A percentile compares a stretch with the other conserved stretches of the same genome.
phyloP scores from a whole-genome alignment of 2,888 invertebrate species.

The Lymantria dispar region DNA sequence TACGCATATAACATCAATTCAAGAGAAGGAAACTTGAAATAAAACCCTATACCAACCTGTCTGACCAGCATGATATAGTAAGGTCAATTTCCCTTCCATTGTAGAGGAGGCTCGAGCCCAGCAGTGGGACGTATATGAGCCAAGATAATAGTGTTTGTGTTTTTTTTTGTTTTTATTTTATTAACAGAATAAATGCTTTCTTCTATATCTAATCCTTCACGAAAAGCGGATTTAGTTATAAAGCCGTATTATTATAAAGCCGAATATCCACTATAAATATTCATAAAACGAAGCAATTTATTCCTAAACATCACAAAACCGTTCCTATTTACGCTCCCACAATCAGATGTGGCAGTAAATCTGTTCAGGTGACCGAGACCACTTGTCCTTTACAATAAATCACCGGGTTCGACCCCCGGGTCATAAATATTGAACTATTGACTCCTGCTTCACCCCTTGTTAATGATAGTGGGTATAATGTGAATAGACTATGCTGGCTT shows the following conservation, averaged over 20 bases:
- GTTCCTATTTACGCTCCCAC: slow-evolving; percentile 11
- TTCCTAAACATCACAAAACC: slow-evolving; percentile 2
- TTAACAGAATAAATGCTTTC: too few species aligned
- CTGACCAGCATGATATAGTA: too few species aligned
- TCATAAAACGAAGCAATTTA: background rate
- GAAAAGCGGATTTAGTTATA: background rate
- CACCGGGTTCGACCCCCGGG: slow-evolving; percentile 45
- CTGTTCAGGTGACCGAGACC: slow-evolving; percentile 59
- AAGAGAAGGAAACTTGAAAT: too few species aligned
- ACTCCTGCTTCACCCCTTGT: slow-evolving; percentile 47
- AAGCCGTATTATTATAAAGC: background rate
- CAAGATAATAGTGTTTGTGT: too few species aligned
- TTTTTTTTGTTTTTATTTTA: too few species aligned
- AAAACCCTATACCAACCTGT: too few species aligned
- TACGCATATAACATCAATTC: too few species aligned
- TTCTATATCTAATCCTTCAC: too few species aligned
- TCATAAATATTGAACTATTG: slow-evolving; percentile 74
- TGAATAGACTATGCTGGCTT: background rate
- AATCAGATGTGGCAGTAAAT: slow-evolving; percentile 46
- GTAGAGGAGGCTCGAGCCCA: too few species aligned
- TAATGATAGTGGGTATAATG: slow-evolving; percentile 42
- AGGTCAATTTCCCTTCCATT: too few species aligned
- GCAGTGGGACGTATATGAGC: too few species aligned
- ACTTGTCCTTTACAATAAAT: slow-evolving; percentile 70
- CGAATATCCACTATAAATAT: background rate